Percentiles rank a stretch among this genome's conserved stretches.
phyloP scores from a whole-genome alignment of 2,888 invertebrate species.

The Melieria picta region DNA sequence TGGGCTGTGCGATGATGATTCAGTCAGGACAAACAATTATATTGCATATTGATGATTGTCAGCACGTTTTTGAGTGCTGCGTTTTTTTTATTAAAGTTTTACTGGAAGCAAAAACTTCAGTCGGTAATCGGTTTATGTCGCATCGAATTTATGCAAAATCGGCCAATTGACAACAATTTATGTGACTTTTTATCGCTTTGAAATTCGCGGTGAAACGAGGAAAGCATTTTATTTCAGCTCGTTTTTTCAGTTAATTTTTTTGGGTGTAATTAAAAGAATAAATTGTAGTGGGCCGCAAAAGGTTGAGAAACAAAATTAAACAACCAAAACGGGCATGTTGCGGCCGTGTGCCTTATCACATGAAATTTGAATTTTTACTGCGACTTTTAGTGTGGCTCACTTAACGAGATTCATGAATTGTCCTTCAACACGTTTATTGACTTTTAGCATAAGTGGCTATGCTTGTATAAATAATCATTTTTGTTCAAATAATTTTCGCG shows the following conservation, averaged over 20 bases:
- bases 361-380: not conserved
- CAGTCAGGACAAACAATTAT: too few relatives aligned
- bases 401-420: slow-evolving; percentile 7
- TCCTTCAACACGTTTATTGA: slow-evolving; percentile 30
- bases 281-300: not conserved
- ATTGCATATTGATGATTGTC: too few relatives aligned
- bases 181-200: slow-evolving; percentile 3
- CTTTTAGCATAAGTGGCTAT: slow-evolving; percentile 2
- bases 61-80: too few relatives aligned
- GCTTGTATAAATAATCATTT: not conserved
- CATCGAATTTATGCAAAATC: too few relatives aligned
- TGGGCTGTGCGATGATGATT: too few relatives aligned
- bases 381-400: not conserved
- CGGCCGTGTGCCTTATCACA: not conserved
- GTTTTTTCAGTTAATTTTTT: not conserved
- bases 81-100: too few relatives aligned
- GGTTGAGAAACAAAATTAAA: not conserved
- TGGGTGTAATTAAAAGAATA: not conserved
- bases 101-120: too few relatives aligned
- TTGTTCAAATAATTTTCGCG: slow-evolving; percentile 8
- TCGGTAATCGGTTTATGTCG: too few relatives aligned
- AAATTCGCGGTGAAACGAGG: not conserved
- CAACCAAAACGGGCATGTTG: not conserved
- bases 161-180: not conserved
- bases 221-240: not conserved